Percentiles rank a stretch among this genome's conserved stretches.
Conservation (phyloP, 2,797 vertebrate species). For the Todus mexicanus region DNA sequence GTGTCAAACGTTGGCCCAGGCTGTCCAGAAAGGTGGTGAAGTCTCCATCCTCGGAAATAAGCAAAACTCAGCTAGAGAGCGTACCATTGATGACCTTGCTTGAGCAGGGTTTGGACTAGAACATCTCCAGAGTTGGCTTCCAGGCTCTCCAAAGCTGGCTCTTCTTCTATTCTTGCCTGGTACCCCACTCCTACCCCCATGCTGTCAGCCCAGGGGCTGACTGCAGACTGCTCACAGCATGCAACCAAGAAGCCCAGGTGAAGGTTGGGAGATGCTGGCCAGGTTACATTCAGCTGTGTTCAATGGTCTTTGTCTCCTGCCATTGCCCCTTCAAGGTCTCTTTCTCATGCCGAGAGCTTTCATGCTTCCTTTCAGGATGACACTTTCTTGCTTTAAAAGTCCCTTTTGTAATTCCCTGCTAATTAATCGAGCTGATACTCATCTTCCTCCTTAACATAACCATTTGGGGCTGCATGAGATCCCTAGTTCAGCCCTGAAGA, state of each 20-base stretch:
- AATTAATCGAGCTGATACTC: background rate
- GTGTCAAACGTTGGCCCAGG: background rate
- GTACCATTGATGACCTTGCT: background rate
- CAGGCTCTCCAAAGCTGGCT: background rate
- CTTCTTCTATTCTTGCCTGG: background rate
- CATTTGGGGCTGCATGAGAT: background rate
- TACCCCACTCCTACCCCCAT: background rate
- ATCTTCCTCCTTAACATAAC: background rate
- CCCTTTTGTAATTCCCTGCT: background rate
- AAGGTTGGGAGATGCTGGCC: background rate
- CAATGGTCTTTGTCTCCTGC: background rate
- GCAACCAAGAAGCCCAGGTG: accelerated
- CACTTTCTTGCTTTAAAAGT: background rate
- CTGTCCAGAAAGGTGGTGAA: background rate
- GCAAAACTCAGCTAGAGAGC: background rate
- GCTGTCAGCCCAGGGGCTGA: background rate
- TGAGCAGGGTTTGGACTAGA: background rate
- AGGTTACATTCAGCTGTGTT: background rate
- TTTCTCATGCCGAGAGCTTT: background rate
- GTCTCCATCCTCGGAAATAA: background rate
- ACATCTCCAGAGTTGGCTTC: background rate
- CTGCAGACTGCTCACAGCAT: background rate
- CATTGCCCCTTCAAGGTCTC: no score
- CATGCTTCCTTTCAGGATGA: background rate
- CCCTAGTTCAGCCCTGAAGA: background rate